Base-by-base conservation (phyloP, 2,113 vertebrate species). In the Sylvilagus bachmani region DNA sequence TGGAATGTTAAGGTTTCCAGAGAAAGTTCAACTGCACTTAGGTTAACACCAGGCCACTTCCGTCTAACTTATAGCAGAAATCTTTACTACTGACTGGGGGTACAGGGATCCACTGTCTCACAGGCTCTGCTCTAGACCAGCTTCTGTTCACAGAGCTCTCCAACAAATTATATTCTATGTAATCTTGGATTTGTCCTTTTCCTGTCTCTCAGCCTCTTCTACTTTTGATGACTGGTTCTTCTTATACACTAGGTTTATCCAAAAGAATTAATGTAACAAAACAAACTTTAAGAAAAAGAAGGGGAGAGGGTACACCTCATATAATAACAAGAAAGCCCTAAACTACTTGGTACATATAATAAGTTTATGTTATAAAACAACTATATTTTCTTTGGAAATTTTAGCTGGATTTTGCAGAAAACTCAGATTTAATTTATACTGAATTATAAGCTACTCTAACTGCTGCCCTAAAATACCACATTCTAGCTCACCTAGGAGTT, bases 241-340 rank as follows among this genome's bases (percentile, higher is more conserved):
- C 44, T 44, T 44, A 44, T 44, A 44, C 44, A 44, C 44, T 44
- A 44, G 44, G 7, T 83, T 92, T 90, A 91, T 75, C 12, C 19
- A 49, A 79, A 90, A 90, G 74, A 13, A 94, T 4, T 24, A 89
- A 93, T 93, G 83, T n/a, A 51, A 82, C 17, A 78, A 92, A 84
- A 80, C 1, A 80, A 78, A 16, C 19, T 58, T 51, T 2, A 64
- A 14, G 82, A 66, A 84, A 7, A 66, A 88, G 21, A n/a, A 38
- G 21, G 22, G 44, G 44, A 55, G 1, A 77, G 10, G 51, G 53
- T 61, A 3, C 19, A 86, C 17, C 51, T 67, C 61, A 67, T 16
- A 62, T 33, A 62, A 87, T 38, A 62, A 77, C 25, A 95, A 91
- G 70, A 83, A 86, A 49, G 11, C 22, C 58, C 13, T 36, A 74